Evolutionary conservation across 2,113 vertebrate genomes (phyloP).

Genomic region (Corvus hawaiiensis): DNA sequence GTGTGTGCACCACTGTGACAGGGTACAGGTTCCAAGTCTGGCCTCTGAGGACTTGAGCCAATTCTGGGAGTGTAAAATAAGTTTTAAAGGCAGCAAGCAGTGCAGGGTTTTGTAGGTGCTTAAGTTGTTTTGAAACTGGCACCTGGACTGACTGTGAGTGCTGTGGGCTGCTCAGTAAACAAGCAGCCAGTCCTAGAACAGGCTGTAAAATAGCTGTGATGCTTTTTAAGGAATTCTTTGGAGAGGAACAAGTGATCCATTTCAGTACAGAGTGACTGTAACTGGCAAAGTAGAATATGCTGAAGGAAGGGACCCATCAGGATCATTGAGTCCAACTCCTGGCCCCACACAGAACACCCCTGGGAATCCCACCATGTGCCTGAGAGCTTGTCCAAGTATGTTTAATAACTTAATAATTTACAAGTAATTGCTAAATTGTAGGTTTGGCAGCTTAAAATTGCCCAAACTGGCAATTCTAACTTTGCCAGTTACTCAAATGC

Average conservation of each 20-base stretch:
- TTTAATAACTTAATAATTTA: background rate
- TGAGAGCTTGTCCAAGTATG: background rate
- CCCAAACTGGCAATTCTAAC: background rate
- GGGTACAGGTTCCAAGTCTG: too few relatives aligned
- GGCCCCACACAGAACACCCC: too few relatives aligned
- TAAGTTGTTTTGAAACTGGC: background rate
- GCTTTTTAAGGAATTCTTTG: background rate
- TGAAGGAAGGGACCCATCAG: background rate
- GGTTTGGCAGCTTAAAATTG: background rate
- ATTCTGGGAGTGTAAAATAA: background rate
- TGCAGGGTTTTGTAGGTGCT: background rate
- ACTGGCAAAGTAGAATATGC: background rate
- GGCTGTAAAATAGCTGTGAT: background rate
- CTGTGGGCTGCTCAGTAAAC: background rate
- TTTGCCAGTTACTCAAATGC: background rate
- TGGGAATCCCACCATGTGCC: background rate
- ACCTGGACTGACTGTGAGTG: background rate
- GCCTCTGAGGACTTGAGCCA: background rate
- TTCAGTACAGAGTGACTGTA: background rate
- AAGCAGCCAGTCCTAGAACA: background rate
- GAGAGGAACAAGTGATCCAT: background rate
- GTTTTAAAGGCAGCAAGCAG: background rate
- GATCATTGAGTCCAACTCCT: background rate
- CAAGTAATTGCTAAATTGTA: background rate
- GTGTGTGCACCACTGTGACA: rapidly evolving